Conservation (phyloP, 2,113 vertebrate genomes). For the Vombatus ursinus region DNA sequence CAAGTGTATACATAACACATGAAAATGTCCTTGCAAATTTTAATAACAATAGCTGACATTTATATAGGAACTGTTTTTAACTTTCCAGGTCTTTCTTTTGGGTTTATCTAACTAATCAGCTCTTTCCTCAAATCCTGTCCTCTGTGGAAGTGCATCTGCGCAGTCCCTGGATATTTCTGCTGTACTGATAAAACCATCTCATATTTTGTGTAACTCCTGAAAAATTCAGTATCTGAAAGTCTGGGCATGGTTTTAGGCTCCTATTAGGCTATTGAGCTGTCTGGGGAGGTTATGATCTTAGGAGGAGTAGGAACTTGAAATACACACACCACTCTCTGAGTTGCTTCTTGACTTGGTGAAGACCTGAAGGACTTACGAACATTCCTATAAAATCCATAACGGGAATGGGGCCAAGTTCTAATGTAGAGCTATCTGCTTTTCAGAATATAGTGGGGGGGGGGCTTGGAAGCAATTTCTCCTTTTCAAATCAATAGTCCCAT, state of each 20-base stretch:
- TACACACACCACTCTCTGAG: background rate
- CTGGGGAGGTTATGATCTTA: background rate
- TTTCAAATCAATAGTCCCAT: background rate
- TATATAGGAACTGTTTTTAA: background rate
- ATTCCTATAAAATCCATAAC: background rate
- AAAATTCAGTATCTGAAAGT: background rate
- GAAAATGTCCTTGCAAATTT: background rate
- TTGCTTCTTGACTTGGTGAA: constrained; percentile 32
- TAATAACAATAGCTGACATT: background rate
- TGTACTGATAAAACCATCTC: background rate
- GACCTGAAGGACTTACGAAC: constrained; percentile 12
- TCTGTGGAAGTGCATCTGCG: background rate
- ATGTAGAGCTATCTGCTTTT: background rate
- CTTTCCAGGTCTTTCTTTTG: background rate
- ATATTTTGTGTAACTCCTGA: background rate
- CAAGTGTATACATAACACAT: background rate
- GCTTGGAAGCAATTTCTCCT: background rate
- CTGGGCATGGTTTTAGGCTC: background rate
- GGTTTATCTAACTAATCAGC: background rate
- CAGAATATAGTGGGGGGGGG: background rate
- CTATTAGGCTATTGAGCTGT: background rate
- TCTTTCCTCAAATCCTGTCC: background rate
- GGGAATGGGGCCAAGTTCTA: background rate
- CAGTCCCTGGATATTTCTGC: background rate
- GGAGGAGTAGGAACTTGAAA: background rate